Evolutionary conservation across 2,113 vertebrate species (phyloP).

Genomic region (Struthio camelus): DNA sequence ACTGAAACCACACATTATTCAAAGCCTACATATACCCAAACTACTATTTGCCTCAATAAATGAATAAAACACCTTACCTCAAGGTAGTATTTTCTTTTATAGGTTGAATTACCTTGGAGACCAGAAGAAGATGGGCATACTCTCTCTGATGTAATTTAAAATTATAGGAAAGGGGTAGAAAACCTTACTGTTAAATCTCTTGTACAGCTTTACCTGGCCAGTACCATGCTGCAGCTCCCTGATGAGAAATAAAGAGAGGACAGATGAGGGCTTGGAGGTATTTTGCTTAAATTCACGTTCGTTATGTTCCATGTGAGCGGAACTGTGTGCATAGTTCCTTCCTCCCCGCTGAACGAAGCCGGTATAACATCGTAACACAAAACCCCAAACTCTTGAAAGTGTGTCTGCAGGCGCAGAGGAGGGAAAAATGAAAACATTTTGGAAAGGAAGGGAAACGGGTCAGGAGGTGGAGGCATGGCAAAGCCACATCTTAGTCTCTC

Average conservation of each 20-base stretch:
- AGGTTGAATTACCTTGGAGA: neutral
- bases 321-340: neutral
- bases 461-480: neutral
- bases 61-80: neutral
- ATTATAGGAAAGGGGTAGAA: neutral
- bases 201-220: neutral
- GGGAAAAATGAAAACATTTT: neutral
- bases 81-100: neutral
- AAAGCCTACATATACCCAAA: neutral
- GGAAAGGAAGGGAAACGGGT: neutral
- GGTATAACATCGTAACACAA: neutral
- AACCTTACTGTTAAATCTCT: neutral
- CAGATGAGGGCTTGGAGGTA: neutral
- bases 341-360: neutral
- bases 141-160: neutral
- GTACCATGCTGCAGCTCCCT: neutral
- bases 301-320: rapidly evolving
- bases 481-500: neutral
- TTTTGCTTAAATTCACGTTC: neutral
- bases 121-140: neutral
- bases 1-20: neutral
- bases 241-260: neutral
- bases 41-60: neutral
- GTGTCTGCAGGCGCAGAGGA: neutral
- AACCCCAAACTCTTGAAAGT: neutral